Evolutionary conservation across 2,113 vertebrate species (phyloP), one percentile per base, ranked within the genome.

Genomic region (Tylochromis polylepis): DNA sequence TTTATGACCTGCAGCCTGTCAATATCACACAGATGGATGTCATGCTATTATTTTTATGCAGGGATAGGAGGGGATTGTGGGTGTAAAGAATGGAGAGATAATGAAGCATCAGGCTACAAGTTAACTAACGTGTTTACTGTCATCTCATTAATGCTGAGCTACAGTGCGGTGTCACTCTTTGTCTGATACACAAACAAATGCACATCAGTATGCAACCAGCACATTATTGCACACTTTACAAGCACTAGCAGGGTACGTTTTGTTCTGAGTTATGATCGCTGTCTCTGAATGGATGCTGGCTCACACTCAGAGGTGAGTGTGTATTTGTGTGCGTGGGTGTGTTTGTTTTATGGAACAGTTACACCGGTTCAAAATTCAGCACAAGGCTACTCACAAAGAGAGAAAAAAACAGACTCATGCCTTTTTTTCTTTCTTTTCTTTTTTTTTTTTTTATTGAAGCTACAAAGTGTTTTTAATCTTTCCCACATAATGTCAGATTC

Each of bases 1-100:
- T 22, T 22, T 18, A 6, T 57, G 90, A 88, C 89, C 85, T 43
- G 80, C 62, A 34, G 58, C 16, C 20, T 70, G 34, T 51, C 20
- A 82, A 9, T 60, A 65, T 58, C 56, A 62, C 12, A 22, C 60
- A 29, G 62, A 77, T 11, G 51, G 65, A 82, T 82, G 90, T 89
- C 85, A 84, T 51, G 70, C 3, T 88, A 29, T 87, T 91, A 89
- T 94, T 93, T 93, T 79, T 83, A 82, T 59, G 72, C 79, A 24
- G 81, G 1, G 29, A 59, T 6, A 85, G 6, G 10, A 79, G 51
- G 31, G 11, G 6, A 18, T 16, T 8, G 20, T 31, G 31, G 53
- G 5, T 0, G 12, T 3, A 9, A 11, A 77, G 7, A 75, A 11
- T 75, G 41, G 75, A 77, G 18, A 85, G 20, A 70, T 7, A 4